phyloP scores from a whole-genome alignment of 2,888 invertebrate genomes.

The Theretra japonica region DNA sequence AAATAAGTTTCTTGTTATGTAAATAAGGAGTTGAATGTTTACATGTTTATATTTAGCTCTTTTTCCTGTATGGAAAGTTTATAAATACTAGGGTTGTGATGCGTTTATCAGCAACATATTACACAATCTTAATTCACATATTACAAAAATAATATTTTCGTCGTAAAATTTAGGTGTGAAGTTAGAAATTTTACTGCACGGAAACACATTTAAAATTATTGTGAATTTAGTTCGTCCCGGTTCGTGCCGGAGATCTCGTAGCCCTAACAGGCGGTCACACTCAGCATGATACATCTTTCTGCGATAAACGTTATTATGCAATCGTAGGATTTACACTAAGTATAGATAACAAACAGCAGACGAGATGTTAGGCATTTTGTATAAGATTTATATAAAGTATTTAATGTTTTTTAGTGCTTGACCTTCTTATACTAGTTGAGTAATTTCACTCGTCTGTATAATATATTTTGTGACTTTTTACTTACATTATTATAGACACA shows the following conservation, averaged over 20 bases:
- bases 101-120: background rate
- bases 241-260: background rate
- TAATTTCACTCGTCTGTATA: too few species aligned
- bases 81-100: slow-evolving; percentile 15
- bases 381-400: too few species aligned
- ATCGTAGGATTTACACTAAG: slow-evolving; percentile 39
- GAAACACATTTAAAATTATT: background rate
- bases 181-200: background rate
- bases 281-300: slow-evolving; percentile 41
- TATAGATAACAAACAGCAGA: slow-evolving; percentile 33
- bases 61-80: slow-evolving; percentile 26
- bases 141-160: background rate
- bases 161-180: background rate
- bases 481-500: too few species aligned
- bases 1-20: slow-evolving; percentile 23
- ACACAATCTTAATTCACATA: background rate
- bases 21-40: slow-evolving; percentile 13
- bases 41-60: slow-evolving; percentile 15
- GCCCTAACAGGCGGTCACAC: slow-evolving; percentile 35
- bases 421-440: too few species aligned
- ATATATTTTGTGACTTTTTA: too few species aligned
- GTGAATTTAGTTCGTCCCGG: background rate
- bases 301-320: slow-evolving; percentile 43
- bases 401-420: too few species aligned
- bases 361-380: slow-evolving; percentile 34